Conservation (phyloP, 1,140 invertebrate species). For the Drosophila subpulchrella region DNA sequence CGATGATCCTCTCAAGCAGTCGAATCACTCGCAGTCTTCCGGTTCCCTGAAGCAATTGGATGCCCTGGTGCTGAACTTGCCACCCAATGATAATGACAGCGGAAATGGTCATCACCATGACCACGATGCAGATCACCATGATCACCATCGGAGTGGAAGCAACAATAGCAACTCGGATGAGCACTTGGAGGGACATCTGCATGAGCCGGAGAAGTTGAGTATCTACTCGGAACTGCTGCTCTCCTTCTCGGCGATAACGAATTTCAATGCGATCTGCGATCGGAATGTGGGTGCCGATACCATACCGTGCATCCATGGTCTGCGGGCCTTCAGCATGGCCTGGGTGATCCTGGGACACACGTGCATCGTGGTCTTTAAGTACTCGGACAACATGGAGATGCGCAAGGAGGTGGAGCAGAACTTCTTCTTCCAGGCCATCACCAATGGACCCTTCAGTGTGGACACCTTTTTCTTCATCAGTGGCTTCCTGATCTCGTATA, state of each 20-base stretch:
- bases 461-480: slow-evolving; percentile 96
- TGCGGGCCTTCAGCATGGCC: slow-evolving; percentile 94
- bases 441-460: slow-evolving; percentile 95
- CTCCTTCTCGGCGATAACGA: slow-evolving; percentile 91
- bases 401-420: slow-evolving; percentile 91
- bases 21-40: slow-evolving; percentile 53
- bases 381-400: slow-evolving; percentile 93
- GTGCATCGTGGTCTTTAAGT: slow-evolving; percentile 93
- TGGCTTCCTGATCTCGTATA: slow-evolving; percentile 91
- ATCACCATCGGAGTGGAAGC: slow-evolving; percentile 73
- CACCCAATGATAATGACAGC: slow-evolving; percentile 70
- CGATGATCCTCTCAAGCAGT: slow-evolving; percentile 62
- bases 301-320: slow-evolving; percentile 92
- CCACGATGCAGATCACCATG: slow-evolving; percentile 72
- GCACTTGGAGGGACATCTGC: slow-evolving; percentile 85
- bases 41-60: slow-evolving; percentile 75
- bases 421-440: slow-evolving; percentile 92
- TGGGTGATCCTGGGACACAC: slow-evolving; percentile 97
- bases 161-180: slow-evolving; percentile 88
- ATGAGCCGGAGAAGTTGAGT: slow-evolving; percentile 85
- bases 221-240: slow-evolving; percentile 89
- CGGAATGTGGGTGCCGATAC: slow-evolving; percentile 91
- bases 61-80: slow-evolving; percentile 75
- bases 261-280: slow-evolving; percentile 91
- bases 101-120: slow-evolving; percentile 64